Evolutionary conservation across 2,113 vertebrate species (phyloP), one percentile per base, ranked within the genome.

Genomic region (Microtus montanus): DNA sequence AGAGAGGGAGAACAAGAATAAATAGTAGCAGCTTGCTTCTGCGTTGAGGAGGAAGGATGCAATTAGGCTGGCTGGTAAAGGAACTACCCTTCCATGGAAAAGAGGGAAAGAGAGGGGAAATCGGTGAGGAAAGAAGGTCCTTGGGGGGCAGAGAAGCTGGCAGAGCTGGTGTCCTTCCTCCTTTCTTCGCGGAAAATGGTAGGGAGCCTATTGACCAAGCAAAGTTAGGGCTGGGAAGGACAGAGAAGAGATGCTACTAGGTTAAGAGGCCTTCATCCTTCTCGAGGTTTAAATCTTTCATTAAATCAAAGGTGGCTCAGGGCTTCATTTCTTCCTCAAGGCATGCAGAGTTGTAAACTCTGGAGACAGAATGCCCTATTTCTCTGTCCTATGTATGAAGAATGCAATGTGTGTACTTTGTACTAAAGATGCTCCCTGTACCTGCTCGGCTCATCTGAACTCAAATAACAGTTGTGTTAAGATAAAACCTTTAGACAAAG

Each of bases 211-310:
- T 44, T 41, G 38, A 30, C 44, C 6, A 6, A 92, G 54, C 52
- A 61, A 22, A 22, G 47, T n/a, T 2, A 24, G 33, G 38, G 2
- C 26, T 54, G n/a, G 10, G 19, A 71, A 95, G 68, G 58, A 28
- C 20, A 58, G 58, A 87, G 17, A 33, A 38, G 41, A 8, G 22
- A 79, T 54, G 47, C 78, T 96, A 54, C 35, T 41, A 38, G 30
- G 87, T 84, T 61, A 84, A 90, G 20, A 28, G n/a, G 20, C 61
- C 74, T 92, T 90, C 22, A 30, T 92, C 79, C 93, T 78, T 94
- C 94, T 77, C 77, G 75, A 95, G 89, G 89, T 70, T 44, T 89
- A 83, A 83, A 24, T 10, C 54, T 86, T 89, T 92, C 54, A 83
- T 89, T 92, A 75, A 73, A 91, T 79, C 33, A 86, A 54, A 95